These are phyloP conservation scores for Sebastes oblongus DNA, from an alignment of 2,797 vertebrate genomes.

Conservation along the genomic window DNA sequence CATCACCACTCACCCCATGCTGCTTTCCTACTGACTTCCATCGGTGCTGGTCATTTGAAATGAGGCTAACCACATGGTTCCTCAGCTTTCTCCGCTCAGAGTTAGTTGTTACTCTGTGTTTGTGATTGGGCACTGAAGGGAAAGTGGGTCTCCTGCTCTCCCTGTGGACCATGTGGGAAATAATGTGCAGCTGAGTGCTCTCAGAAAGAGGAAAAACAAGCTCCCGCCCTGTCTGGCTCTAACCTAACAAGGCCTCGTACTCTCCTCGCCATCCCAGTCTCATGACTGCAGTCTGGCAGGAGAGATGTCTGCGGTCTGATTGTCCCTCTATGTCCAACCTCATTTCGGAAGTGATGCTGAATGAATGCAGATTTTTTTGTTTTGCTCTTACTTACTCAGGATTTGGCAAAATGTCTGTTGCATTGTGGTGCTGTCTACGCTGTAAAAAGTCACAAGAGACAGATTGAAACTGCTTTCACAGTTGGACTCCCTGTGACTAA, in stretches of 20 bases:
- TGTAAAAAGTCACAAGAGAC: background rate
- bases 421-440: background rate
- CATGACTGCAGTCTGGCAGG: conserved; percentile 36
- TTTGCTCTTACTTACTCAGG: background rate
- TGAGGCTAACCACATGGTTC: conserved; percentile 24
- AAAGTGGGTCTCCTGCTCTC: conserved; percentile 52
- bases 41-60: conserved; percentile 25
- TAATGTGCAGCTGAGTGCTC: conserved; percentile 49
- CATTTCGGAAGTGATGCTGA: conserved; percentile 7
- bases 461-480: background rate
- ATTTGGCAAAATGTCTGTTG: background rate
- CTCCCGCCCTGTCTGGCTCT: conserved; percentile 16
- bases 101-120: conserved; percentile 10
- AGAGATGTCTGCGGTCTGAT: conserved; percentile 5
- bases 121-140: conserved; percentile 45
- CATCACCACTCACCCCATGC: conserved; percentile 27
- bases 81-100: conserved; percentile 1
- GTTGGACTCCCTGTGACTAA: background rate
- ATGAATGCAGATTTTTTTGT: background rate
- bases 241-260: conserved; percentile 32
- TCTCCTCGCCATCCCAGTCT: background rate
- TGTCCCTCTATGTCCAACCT: conserved; percentile 3
- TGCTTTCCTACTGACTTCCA: conserved; percentile 35
- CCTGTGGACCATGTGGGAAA: conserved; percentile 42
- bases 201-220: conserved; percentile 28